Evolutionary conservation across 2,888 invertebrate species (phyloP), one percentile per base, ranked within the genome.

Genomic region (Tetragonula carbonaria): DNA sequence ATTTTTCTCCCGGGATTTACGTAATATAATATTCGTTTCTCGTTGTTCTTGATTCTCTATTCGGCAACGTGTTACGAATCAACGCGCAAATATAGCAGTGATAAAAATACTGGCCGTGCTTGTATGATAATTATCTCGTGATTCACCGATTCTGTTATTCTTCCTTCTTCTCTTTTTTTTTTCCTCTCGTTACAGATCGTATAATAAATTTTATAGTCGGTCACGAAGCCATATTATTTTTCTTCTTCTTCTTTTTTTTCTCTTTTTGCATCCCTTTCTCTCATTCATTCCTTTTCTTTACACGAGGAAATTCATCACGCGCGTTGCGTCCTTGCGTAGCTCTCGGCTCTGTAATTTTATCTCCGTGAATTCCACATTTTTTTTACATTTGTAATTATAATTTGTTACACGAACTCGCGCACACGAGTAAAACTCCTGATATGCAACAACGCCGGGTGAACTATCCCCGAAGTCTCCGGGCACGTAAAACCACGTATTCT

Each of bases 381-480:
- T 33, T 33, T 80, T 87, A 84, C 79, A 88, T 90, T 90, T 90
- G 86, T 90, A 90, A 90, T 90, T 89, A 85, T 88, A 90, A 90
- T 88, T 81, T 55, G 45, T 45, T 45, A 8, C 45, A 11, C 45
- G 45, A 8, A 70, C 21, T 59, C 63, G 16, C 50, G 45, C 21
- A 4, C 21, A 4, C 62, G n/a, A 28, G 28, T 6, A 76, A 11
- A 33, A 45, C 11, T 1, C 62, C 45, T 45, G 73, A 73, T 62
- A 28, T 16, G 51, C 50, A n/a, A 50, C 13, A 51, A n/a, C 16
- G 13, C 21, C 18, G 18, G 18, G 38, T 73, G 77, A 87, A 78
- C 38, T 70, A 78, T 83, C 74, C 50, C 75, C 53, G 74, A 77
- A 76, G 45, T 65, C 6, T 33, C 6, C 45, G 33, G 65, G 51